Conservation (phyloP, 1,140 invertebrate species). For the Euwallacea fornicatus region DNA sequence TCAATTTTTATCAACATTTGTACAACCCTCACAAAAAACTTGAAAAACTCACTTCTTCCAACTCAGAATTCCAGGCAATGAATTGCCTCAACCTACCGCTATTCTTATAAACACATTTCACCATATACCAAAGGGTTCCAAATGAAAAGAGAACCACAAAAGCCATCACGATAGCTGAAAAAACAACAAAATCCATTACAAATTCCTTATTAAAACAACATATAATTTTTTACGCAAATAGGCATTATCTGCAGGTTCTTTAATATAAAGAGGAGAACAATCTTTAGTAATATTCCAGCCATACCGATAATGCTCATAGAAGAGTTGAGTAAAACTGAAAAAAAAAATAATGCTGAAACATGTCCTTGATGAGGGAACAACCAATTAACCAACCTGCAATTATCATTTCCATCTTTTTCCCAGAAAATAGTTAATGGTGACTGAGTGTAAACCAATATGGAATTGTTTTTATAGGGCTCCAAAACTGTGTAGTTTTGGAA, state of each 20-base stretch:
- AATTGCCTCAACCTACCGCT: constrained; percentile 46
- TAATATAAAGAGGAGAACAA: constrained; percentile 54
- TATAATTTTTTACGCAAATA: constrained; percentile 56
- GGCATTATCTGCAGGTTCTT: constrained; percentile 54
- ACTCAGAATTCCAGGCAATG: constrained; percentile 43
- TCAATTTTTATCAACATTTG: too few relatives aligned
- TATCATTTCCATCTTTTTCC: constrained; percentile 26
- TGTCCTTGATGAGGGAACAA: neutral
- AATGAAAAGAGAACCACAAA: constrained; percentile 54
- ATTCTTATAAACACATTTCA: constrained; percentile 53
- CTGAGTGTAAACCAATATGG: constrained; percentile 55
- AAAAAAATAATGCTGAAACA: constrained; percentile 2
- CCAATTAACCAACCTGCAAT: constrained; percentile 37
- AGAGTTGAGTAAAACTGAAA: constrained; percentile 47
- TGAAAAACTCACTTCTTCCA: constrained; percentile 49
- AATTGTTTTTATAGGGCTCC: constrained; percentile 46
- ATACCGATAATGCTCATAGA: constrained; percentile 59
- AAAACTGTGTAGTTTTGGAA: constrained; percentile 50
- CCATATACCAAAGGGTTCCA: constrained; percentile 52
- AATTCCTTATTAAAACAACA: constrained; percentile 2
- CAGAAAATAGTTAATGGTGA: constrained; percentile 54
- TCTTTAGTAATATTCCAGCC: constrained; percentile 57
- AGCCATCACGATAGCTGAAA: constrained; percentile 57
- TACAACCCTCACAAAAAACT: too few relatives aligned
- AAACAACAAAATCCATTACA: neutral